These are phyloP conservation scores for Menura novaehollandiae DNA, from an alignment of 2,113 vertebrate genomes.

Conservation along the genomic window DNA sequence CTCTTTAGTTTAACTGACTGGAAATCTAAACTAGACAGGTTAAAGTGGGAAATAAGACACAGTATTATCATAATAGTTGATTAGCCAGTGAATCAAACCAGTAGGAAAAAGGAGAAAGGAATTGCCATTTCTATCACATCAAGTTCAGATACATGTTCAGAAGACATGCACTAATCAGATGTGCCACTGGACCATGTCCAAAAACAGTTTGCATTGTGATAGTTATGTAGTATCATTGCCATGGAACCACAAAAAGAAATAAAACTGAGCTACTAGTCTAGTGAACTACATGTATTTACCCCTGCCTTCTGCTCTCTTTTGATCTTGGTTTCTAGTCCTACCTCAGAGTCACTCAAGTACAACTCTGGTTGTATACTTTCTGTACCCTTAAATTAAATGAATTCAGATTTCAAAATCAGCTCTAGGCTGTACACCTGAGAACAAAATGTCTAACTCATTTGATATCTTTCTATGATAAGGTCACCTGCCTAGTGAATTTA, in stretches of 20 bases:
- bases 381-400: neutral
- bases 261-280: neutral
- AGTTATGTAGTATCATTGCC: neutral
- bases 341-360: neutral
- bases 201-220: neutral
- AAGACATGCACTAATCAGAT: neutral
- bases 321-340: neutral
- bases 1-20: neutral
- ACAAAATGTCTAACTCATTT: neutral
- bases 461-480: neutral
- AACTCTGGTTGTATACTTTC: neutral
- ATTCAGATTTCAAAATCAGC: neutral
- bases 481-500: neutral
- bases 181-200: neutral
- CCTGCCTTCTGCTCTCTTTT: neutral
- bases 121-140: neutral
- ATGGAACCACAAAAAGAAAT: neutral
- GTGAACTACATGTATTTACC: neutral
- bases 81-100: neutral
- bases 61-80: neutral
- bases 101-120: neutral
- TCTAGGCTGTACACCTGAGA: neutral
- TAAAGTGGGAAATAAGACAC: neutral
- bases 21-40: slow-evolving; percentile 10
- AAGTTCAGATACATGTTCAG: neutral